phyloP scores from a whole-genome alignment of 2,113 vertebrate genomes.

The Lepisosteus osseus region DNA sequence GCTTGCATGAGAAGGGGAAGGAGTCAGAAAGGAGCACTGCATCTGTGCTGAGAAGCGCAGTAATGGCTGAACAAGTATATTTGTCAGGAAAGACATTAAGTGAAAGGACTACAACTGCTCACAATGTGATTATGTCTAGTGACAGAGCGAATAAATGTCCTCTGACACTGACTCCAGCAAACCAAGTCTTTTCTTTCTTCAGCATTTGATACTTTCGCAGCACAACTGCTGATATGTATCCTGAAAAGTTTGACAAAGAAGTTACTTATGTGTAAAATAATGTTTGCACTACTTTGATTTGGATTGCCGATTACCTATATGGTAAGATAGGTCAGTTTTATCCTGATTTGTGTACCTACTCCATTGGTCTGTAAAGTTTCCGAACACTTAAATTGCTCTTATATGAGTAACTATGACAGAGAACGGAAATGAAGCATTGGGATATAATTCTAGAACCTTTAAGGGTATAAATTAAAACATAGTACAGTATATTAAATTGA shows the following conservation, averaged over 20 bases:
- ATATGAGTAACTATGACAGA: too few relatives aligned
- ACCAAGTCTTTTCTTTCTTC: conserved; percentile 17
- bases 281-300: too few relatives aligned
- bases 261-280: too few relatives aligned
- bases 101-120: neutral
- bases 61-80: neutral
- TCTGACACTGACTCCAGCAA: conserved; percentile 31
- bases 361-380: too few relatives aligned
- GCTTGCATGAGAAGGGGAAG: conserved; percentile 1
- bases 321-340: too few relatives aligned
- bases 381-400: too few relatives aligned
- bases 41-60: neutral
- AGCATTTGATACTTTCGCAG: neutral
- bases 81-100: neutral
- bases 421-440: too few relatives aligned
- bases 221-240: neutral
- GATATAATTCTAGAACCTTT: too few relatives aligned
- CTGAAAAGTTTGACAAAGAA: neutral
- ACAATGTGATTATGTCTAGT: neutral
- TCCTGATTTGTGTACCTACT: too few relatives aligned
- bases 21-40: neutral
- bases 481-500: too few relatives aligned
- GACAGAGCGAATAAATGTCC: conserved; percentile 39
- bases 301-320: too few relatives aligned
- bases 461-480: too few relatives aligned